Evolutionary conservation across 2,113 vertebrate genomes (phyloP).

Genomic region (Platichthys flesus): DNA sequence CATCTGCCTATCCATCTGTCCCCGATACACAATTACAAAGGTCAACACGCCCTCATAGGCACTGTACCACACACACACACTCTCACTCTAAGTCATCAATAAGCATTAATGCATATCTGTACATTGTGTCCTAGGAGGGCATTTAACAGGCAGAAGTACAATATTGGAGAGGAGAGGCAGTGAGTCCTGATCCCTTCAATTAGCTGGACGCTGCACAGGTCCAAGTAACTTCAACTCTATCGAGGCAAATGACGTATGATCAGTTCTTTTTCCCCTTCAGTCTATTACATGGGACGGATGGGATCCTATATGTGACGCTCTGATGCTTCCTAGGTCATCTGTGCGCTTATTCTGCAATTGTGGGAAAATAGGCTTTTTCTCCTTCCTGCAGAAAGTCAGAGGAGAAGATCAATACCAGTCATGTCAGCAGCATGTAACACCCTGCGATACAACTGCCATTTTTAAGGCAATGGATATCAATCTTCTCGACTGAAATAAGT

Average conservation of each 20-base stretch:
- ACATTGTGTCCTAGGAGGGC: conserved; percentile 2
- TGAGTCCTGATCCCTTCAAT: conserved; percentile 11
- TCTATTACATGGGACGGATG: not conserved
- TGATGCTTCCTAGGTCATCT: not conserved
- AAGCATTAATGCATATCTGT: conserved; percentile 22
- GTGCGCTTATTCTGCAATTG: not conserved
- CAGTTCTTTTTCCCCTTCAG: not conserved
- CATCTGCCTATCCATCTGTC: conserved; percentile 42
- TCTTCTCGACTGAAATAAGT: not conserved
- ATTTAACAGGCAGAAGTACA: conserved; percentile 7
- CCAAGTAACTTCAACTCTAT: not conserved
- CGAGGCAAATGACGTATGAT: not conserved
- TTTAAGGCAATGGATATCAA: not conserved
- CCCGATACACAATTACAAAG: conserved; percentile 56
- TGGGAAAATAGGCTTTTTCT: not conserved
- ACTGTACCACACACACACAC: not conserved
- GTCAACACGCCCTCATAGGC: conserved; percentile 54
- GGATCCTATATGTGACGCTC: not conserved
- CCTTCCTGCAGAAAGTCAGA: not conserved
- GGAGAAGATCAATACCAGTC: not conserved
- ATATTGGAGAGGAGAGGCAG: not conserved
- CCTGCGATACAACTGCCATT: not conserved
- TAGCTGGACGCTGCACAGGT: not conserved
- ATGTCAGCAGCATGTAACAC: not conserved
- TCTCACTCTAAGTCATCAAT: conserved; percentile 34